Evolutionary conservation across 1,140 invertebrate genomes (phyloP).

Genomic region (Macrobrachium nipponense): DNA sequence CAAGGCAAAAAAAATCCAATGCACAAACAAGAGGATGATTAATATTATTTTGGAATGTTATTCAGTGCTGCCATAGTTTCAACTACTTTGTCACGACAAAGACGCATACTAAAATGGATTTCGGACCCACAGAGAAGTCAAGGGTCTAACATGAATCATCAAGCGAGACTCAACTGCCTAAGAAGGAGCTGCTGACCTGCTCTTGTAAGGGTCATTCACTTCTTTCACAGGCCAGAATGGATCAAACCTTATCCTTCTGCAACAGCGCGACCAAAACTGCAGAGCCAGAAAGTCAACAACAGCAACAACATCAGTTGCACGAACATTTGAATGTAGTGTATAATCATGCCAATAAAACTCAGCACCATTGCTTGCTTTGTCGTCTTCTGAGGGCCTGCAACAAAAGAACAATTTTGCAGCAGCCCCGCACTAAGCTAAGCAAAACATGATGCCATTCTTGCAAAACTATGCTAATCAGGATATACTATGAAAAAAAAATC

Average conservation of each 20-base stretch:
- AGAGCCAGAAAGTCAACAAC: constrained; percentile 56
- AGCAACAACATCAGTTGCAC: constrained; percentile 52
- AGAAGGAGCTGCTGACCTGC: constrained; percentile 32
- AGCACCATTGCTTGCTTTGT: constrained; percentile 31
- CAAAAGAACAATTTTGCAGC: constrained; percentile 44
- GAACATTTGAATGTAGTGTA: constrained; percentile 57
- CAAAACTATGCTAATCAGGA: not conserved
- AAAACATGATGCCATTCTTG: not conserved
- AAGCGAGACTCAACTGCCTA: not conserved
- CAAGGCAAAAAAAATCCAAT: no score
- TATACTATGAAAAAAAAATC: no score
- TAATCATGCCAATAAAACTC: constrained; percentile 40
- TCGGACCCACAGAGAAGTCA: no score
- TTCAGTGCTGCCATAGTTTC: no score
- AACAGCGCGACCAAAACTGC: constrained; percentile 65
- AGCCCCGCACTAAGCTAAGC: constrained; percentile 15
- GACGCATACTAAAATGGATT: no score
- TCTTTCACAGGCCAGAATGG: constrained; percentile 42
- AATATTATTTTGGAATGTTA: no score
- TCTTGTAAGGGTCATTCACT: constrained; percentile 32
- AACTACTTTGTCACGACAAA: no score
- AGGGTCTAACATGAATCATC: no score
- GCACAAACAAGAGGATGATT: no score
- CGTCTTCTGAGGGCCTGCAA: constrained; percentile 44
- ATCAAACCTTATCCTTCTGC: constrained; percentile 49